A percentile compares a stretch with the other conserved stretches of the same genome.
These are phyloP conservation scores for Parnassius orleans DNA, from an alignment of 2,888 invertebrate genomes.

Conservation along the genomic window DNA sequence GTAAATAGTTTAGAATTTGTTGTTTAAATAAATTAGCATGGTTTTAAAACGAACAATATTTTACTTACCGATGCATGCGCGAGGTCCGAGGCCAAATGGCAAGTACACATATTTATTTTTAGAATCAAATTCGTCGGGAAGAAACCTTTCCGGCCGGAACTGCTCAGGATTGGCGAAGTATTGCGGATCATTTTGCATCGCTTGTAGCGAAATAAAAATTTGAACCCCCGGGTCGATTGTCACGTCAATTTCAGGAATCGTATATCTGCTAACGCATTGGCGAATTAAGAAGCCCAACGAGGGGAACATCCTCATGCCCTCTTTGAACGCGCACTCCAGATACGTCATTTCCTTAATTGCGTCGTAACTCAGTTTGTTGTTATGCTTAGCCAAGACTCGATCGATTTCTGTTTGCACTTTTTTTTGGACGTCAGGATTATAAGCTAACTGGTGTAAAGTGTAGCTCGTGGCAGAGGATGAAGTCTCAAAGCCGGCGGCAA, in stretches of 20 bases:
- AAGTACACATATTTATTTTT: background rate
- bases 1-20: too few relatives aligned
- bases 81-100: background rate
- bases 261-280: constrained; percentile 45
- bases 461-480: constrained; percentile 66
- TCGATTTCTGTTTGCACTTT: constrained; percentile 54
- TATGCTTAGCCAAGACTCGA: constrained; percentile 43
- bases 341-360: constrained; percentile 60
- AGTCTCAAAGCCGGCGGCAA: constrained; percentile 69
- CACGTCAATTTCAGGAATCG: constrained; percentile 47
- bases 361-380: constrained; percentile 52
- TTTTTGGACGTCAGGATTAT: constrained; percentile 49
- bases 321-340: constrained; percentile 53
- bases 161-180: constrained; percentile 40
- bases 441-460: constrained; percentile 59
- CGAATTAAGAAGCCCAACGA: constrained; percentile 55
- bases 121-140: background rate
- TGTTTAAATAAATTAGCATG: too few relatives aligned
- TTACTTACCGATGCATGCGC: background rate
- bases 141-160: background rate
- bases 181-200: constrained; percentile 53
- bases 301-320: constrained; percentile 58
- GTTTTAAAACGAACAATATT: too few relatives aligned
- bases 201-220: constrained; percentile 45
- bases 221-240: constrained; percentile 50